Conservation (phyloP, 2,797 vertebrate species). For the Liasis olivaceus region DNA sequence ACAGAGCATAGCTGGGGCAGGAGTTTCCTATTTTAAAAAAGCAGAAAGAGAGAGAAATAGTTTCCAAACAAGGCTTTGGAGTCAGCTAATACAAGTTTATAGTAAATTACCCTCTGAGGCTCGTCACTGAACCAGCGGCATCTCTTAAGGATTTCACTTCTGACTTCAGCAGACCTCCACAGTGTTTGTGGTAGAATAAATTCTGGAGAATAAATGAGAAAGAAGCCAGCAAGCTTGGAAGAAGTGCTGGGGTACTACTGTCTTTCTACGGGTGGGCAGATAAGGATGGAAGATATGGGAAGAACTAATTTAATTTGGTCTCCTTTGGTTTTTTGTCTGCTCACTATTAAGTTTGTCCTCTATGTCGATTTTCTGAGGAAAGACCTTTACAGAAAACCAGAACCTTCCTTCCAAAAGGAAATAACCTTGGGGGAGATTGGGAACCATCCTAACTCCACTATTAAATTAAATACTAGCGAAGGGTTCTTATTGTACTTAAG, state of each 20-base stretch:
- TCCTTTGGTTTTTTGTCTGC: background rate
- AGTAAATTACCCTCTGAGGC: conserved; percentile 43
- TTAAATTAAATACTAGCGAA: background rate
- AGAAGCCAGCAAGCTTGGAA: fast-evolving
- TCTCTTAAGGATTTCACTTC: background rate
- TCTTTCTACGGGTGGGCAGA: background rate
- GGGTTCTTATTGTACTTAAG: background rate
- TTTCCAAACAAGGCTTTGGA: conserved; percentile 24
- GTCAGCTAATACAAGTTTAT: conserved; percentile 58
- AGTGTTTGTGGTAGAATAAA: background rate
- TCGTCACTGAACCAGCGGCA: conserved; percentile 64
- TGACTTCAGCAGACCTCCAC: background rate
- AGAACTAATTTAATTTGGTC: background rate
- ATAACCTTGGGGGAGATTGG: background rate
- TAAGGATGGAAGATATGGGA: background rate
- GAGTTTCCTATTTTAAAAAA: fast-evolving
- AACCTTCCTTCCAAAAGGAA: background rate
- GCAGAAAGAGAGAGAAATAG: background rate
- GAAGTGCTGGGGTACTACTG: background rate
- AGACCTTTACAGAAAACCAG: background rate
- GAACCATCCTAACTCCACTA: background rate
- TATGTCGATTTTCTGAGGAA: background rate
- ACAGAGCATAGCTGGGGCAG: background rate
- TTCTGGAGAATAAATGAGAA: background rate
- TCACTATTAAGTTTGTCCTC: background rate